Base-by-base conservation (phyloP, 2,113 vertebrate species). In the Rhynchomys soricoides region DNA sequence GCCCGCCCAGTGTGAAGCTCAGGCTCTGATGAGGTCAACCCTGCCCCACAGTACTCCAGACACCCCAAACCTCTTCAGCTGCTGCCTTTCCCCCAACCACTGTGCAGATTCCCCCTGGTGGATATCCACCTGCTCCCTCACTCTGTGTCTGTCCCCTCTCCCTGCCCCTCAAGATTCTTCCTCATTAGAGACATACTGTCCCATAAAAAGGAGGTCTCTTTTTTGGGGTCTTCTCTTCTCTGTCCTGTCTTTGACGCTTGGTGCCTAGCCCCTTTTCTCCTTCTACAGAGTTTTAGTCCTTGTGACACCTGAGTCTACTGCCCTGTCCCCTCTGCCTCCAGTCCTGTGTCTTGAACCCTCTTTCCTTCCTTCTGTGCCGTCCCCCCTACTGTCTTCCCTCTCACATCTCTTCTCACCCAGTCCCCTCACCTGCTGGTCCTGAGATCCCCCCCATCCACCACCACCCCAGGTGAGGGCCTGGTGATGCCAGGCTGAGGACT, bases 361-460 rank as follows among this genome's bases (percentile, higher is more conserved):
- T n/a, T 57, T 86, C 73, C 87, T 81, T 48, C 19, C 8, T 24
- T 64, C 26, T 9, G 3, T 48, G 1, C 6, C 8, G 50, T 48
- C 43, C 71, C 85, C 29, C 26, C 1, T 26, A 8, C 12, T 1
- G 4, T 10, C 66, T n/a, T 50, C 8, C 57, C 22, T 34, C 13
- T 37, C 22, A 10, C 22, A 15, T 10, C 19, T 86, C 83, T 66
- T 64, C 59, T 57, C 24, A 7, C 13, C 17, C 9, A 10, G 3
- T n/a, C 37, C n/a, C 59, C 81, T 96, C 86, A 97, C 97, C 89
- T 94, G 93, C n/a, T 13, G 37, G 82, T n/a, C 89, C 95, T 34
- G 66, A 89, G 9, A 0, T 22, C 48, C 93, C 89, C n/a, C 16
- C 93, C 66, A 48, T 52, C 59, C 19, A 52, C 7, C 17, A 37